A percentile compares a stretch with the other conserved stretches of the same genome.
phyloP scores from a whole-genome alignment of 2,797 vertebrate genomes.

The Crax fasciolata region DNA sequence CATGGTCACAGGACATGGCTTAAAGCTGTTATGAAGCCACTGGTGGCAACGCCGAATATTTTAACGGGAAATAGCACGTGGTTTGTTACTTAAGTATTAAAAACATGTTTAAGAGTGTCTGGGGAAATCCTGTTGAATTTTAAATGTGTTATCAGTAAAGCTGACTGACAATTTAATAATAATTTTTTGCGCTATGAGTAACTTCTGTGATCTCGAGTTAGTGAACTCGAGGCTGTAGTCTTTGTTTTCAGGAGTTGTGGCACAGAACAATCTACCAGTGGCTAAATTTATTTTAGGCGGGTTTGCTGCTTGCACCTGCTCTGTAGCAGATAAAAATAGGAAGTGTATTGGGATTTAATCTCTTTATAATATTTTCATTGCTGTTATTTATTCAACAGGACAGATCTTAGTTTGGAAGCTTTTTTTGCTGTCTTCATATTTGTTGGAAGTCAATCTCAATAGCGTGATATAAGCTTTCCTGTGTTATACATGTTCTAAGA shows the following conservation, averaged over 20 bases:
- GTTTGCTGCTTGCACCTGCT: background rate
- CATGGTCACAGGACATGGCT: background rate
- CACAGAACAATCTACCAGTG: background rate
- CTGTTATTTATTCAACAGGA: background rate
- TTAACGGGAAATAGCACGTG: background rate
- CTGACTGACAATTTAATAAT: too few relatives aligned
- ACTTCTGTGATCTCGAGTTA: background rate
- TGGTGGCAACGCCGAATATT: background rate
- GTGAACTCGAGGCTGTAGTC: background rate
- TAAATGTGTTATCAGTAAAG: background rate
- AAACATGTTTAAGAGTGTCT: background rate
- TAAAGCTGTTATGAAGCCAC: background rate
- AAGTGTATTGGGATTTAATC: background rate
- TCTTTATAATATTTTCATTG: background rate
- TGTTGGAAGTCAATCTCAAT: background rate
- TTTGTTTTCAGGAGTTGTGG: background rate
- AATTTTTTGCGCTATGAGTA: background rate
- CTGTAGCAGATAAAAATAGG: background rate
- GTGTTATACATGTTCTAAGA: background rate
- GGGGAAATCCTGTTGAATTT: background rate
- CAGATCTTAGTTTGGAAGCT: background rate
- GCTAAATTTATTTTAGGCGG: background rate
- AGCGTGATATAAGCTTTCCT: background rate
- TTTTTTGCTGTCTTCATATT: background rate
- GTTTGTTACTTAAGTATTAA: background rate